Evolutionary conservation across 2,113 vertebrate species (phyloP).

Genomic region (Euleptes europaea): DNA sequence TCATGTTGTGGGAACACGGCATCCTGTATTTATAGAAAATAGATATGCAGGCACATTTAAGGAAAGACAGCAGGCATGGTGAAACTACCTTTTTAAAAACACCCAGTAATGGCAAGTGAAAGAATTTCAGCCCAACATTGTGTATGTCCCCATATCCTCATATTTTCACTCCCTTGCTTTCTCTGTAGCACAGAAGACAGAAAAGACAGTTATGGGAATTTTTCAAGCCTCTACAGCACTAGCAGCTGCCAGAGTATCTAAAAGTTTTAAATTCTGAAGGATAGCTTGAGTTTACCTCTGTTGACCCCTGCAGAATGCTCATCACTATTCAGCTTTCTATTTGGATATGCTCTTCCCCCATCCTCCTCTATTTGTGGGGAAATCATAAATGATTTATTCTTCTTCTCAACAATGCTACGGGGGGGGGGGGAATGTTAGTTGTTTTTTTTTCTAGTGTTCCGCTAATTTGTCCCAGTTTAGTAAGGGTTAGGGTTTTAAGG

Average conservation of each 20-base stretch:
- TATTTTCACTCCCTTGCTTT: background rate
- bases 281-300: background rate
- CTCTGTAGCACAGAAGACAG: background rate
- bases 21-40: background rate
- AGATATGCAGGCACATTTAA: background rate
- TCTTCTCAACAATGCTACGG: background rate
- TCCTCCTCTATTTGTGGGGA: background rate
- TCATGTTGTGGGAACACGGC: background rate
- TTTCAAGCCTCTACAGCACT: background rate
- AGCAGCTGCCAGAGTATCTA: background rate
- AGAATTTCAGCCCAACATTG: background rate
- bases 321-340: background rate
- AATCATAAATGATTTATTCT: background rate
- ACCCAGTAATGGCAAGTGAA: background rate
- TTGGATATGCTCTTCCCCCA: background rate
- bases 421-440: too few species aligned
- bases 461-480: background rate
- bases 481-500: background rate
- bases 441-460: background rate
- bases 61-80: background rate
- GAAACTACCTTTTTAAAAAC: background rate
- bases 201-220: background rate
- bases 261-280: slow-evolving; percentile 3
- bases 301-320: background rate
- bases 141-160: background rate